Percentiles rank a stretch among this genome's conserved stretches.
These are phyloP conservation scores for Parthenolecanium corni DNA, from an alignment of 2,888 invertebrate genomes.

Conservation along the genomic window DNA sequence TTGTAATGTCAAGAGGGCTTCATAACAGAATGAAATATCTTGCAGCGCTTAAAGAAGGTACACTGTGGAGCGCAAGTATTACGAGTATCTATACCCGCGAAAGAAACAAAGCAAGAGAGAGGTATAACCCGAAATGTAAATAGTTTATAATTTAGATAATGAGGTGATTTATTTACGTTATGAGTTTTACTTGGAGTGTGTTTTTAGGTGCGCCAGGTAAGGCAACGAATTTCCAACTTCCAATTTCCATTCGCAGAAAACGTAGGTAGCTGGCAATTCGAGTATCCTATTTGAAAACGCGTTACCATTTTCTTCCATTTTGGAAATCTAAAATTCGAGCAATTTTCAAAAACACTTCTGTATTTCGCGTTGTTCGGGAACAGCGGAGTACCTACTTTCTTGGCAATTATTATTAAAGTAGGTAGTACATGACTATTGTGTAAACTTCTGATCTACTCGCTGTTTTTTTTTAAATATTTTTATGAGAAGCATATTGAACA, in stretches of 20 bases:
- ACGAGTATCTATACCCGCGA: neutral
- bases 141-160: conserved; percentile 18
- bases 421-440: too few species aligned
- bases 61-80: neutral
- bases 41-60: neutral
- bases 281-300: conserved; percentile 1
- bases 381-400: too few species aligned
- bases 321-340: neutral
- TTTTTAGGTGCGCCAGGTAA: neutral
- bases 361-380: too few species aligned
- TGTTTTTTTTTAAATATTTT: too few species aligned
- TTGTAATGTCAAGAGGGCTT: neutral
- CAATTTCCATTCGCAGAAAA: neutral
- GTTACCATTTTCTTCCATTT: neutral
- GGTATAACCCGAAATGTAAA: conserved; percentile 5
- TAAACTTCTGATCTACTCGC: too few species aligned
- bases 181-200: conserved; percentile 6
- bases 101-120: conserved; percentile 5
- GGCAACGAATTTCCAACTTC: conserved; percentile 5
- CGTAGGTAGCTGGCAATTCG: neutral
- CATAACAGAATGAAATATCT: neutral
- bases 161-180: conserved; percentile 19
- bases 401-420: too few species aligned
- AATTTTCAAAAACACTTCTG: neutral
- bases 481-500: too few species aligned